phyloP scores from a whole-genome alignment of 2,888 invertebrate species.

The Xanthorhoe designata region DNA sequence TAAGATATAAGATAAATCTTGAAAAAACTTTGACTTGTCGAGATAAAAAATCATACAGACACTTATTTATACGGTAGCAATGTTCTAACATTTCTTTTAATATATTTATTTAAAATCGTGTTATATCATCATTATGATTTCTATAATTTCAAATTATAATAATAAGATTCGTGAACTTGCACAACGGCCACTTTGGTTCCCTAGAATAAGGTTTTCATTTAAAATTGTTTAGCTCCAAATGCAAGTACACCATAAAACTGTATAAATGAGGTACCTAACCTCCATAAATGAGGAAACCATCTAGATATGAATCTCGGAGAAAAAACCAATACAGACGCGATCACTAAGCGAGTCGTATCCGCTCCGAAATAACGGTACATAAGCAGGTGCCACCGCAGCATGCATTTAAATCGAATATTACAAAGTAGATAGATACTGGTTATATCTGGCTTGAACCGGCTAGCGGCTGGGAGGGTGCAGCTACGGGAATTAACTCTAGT shows the following conservation, averaged over 20 bases:
- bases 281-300: conserved; percentile 27
- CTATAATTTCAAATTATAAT: no score
- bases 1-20: no score
- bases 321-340: conserved; percentile 36
- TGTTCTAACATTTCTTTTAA: no score
- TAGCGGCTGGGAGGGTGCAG: conserved; percentile 13
- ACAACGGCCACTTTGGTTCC: no score
- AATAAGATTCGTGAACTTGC: no score
- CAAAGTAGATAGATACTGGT: conserved; percentile 55
- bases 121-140: no score
- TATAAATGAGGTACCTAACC: not conserved
- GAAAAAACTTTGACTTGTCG: no score
- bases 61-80: no score
- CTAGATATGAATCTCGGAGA: conserved; percentile 32
- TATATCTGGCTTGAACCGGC: conserved; percentile 48
- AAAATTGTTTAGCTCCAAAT: not conserved
- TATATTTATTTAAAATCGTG: no score
- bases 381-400: conserved; percentile 55
- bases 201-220: not conserved
- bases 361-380: conserved; percentile 32
- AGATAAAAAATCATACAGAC: no score
- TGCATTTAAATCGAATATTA: conserved; percentile 77
- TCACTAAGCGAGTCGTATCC: conserved; percentile 30
- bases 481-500: conserved; percentile 5
- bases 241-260: not conserved